These are phyloP conservation scores for Microctonus hyperodae DNA, from an alignment of 2,888 invertebrate genomes.

Conservation along the genomic window DNA sequence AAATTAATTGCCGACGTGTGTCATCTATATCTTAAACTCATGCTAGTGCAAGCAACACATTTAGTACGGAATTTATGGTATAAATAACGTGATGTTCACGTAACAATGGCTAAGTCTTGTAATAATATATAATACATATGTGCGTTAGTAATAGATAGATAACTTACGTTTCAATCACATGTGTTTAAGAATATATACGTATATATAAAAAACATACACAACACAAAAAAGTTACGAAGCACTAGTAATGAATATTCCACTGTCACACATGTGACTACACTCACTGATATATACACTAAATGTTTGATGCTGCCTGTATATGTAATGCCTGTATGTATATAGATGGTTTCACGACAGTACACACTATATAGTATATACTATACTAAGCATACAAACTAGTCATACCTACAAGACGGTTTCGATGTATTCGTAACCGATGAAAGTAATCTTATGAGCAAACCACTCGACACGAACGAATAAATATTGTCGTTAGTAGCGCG, in stretches of 20 bases:
- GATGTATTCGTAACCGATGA: too few species aligned
- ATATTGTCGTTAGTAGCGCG: too few species aligned
- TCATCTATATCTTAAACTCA: background rate
- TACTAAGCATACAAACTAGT: too few species aligned
- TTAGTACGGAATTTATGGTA: slow-evolving; percentile 12
- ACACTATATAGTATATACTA: too few species aligned
- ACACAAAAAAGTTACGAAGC: background rate
- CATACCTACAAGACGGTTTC: too few species aligned
- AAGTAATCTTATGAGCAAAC: too few species aligned
- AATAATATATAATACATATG: background rate
- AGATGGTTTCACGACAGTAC: too few species aligned
- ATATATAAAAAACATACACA: background rate
- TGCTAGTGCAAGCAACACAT: slow-evolving; percentile 19
- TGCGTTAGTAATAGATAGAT: background rate
- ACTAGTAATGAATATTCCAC: too few species aligned
- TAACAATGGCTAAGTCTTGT: background rate
- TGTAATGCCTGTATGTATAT: too few species aligned
- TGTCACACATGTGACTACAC: too few species aligned
- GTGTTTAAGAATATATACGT: background rate
- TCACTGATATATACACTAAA: background rate
- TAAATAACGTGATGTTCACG: slow-evolving; percentile 17
- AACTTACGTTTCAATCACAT: slow-evolving; percentile 16
- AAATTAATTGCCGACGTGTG: background rate
- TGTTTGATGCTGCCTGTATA: too few species aligned
- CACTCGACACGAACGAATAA: too few species aligned